Percentiles rank a stretch among this genome's conserved stretches.
Evolutionary conservation across 2,113 vertebrate genomes (phyloP).

Genomic region (Mola mola): DNA sequence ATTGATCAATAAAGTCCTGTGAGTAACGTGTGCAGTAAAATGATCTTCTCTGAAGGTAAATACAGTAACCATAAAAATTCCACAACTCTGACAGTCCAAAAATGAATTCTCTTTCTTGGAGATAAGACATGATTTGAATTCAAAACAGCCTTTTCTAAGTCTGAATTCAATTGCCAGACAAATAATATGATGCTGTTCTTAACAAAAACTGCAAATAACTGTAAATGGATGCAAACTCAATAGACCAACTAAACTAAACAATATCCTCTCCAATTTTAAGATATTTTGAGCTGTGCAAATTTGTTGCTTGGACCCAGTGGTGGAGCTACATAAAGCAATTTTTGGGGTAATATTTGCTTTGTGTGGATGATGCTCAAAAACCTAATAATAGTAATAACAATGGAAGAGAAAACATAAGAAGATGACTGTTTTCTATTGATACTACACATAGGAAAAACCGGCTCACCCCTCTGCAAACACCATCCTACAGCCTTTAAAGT

Average conservation of each 20-base stretch:
- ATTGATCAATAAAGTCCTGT: too few species aligned
- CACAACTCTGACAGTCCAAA: neutral
- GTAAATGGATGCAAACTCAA: too few species aligned
- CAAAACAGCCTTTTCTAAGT: too few species aligned
- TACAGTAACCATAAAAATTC: too few species aligned
- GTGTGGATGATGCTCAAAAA: neutral
- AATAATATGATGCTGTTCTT: too few species aligned
- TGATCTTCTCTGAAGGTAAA: too few species aligned
- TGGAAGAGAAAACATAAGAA: neutral
- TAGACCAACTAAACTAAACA: too few species aligned
- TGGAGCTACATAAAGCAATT: neutral
- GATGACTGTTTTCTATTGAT: neutral
- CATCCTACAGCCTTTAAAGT: constrained; percentile 1
- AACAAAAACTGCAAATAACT: too few species aligned
- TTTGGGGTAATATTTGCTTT: neutral
- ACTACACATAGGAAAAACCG: constrained; percentile 3
- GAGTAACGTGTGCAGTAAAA: too few species aligned
- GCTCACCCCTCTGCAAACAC: constrained; percentile 1
- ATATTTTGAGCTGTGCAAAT: neutral
- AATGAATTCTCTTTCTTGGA: neutral
- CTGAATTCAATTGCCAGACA: too few species aligned
- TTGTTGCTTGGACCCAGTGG: neutral
- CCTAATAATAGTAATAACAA: neutral
- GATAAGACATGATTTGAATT: neutral
- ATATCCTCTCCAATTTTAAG: neutral